Base-by-base conservation (phyloP, 2,888 invertebrate genomes). In the Trachelus tabidus region DNA sequence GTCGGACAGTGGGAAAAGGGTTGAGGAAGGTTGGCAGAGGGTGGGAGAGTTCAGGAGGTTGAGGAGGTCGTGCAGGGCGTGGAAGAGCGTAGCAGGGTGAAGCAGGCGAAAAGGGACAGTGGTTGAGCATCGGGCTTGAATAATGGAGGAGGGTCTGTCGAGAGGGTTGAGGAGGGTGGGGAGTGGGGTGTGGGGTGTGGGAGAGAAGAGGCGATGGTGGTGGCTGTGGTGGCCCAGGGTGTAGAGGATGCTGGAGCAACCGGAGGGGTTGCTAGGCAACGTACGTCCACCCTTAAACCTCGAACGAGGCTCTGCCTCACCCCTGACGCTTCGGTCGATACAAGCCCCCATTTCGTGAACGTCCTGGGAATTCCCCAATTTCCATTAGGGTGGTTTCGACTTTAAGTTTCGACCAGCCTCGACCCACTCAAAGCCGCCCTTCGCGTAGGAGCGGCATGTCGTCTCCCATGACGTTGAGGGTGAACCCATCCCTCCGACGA, bases 231-330 rank as follows among this genome's bases (percentile, higher is more conserved):
- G 78, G 76, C 75, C 80, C 73, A 77, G 82, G 79, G 81, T 77
- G 80, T 75, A 34, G 78, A 31, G 30, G 69, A 76, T 77, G 79
- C 35, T 78, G 79, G 87, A 85, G 85, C 85, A 79, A 73, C 73
- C 83, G 85, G 86, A 85, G 82, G 82, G 84, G 91, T 91, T 91
- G 91, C 91, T 85, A 87, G 84, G 91, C 90, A 90, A 91, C 91
- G 85, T 83, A 82, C 86, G 86, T 89, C 90, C 88, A 90, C 89
- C 91, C 91, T 89, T 88, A 87, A 90, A 88, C 87, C 86, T 85
- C 83, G 84, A 83, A 85, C 56, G 69, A 73, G 56, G 68, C 56
- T 69, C 77, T 69, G 76, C 74, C 79, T 77, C 76, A 79, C 79
- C 79, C 73, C 80, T 76, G 73, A 37, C 71, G 37, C 82, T 82